These are phyloP conservation scores for Bombus sibiricus DNA, from an alignment of 1,140 invertebrate species.

Conservation along the genomic window DNA sequence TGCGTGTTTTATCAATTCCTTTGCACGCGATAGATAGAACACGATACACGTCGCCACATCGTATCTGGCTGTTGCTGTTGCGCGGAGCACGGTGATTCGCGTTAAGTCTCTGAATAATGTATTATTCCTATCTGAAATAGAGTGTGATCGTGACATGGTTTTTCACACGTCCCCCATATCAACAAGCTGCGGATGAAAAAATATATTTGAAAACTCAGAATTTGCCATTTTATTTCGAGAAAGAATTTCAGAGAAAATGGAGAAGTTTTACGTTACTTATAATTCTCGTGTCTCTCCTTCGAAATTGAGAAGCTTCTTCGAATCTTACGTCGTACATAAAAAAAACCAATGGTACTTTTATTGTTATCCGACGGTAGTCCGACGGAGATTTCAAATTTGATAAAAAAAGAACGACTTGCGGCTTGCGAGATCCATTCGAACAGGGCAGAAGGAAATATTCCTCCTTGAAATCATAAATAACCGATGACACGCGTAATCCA, in stretches of 20 bases:
- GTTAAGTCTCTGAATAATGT: background rate
- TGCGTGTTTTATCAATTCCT: conserved; percentile 40
- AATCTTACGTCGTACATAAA: too few relatives aligned
- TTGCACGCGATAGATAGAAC: background rate
- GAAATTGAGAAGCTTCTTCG: background rate
- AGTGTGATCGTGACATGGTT: background rate
- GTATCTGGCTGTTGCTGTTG: background rate
- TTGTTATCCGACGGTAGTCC: background rate
- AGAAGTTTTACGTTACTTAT: background rate
- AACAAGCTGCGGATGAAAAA: background rate
- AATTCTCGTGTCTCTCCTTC: background rate
- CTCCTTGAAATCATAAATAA: conserved; percentile 44
- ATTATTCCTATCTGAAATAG: background rate
- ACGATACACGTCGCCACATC: background rate
- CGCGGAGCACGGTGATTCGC: background rate
- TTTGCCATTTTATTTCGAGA: background rate
- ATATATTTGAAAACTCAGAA: background rate
- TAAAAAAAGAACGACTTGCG: background rate
- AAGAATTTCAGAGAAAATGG: background rate
- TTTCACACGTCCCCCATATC: background rate
- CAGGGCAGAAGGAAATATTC: background rate
- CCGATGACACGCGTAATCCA: conserved; percentile 37
- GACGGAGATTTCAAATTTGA: background rate
- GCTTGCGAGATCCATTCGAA: background rate
- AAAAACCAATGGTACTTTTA: background rate